Evolutionary conservation across 2,113 vertebrate species (phyloP).

Genomic region (Sceloporus tristichus): DNA sequence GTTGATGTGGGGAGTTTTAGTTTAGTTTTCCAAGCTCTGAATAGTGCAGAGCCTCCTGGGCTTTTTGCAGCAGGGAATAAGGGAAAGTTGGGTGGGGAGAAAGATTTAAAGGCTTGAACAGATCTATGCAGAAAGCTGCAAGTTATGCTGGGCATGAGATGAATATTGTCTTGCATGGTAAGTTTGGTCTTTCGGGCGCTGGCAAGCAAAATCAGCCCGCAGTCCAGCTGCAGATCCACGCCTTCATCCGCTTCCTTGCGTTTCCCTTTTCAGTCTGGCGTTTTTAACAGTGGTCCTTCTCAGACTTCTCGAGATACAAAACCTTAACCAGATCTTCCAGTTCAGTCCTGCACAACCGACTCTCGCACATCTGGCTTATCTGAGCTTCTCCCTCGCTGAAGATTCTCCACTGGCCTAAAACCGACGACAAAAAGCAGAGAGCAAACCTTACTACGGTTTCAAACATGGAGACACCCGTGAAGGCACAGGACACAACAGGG

Average conservation of each 20-base stretch:
- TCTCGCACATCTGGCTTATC: constrained; percentile 85
- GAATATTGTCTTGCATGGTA: constrained; percentile 79
- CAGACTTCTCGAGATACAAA: constrained; percentile 84
- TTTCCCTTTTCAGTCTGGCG: constrained; percentile 62
- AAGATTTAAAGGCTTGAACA: constrained; percentile 74
- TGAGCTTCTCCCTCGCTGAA: constrained; percentile 86
- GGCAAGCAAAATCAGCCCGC: constrained; percentile 80
- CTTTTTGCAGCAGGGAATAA: constrained; percentile 6
- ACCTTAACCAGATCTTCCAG: constrained; percentile 86
- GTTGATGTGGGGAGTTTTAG: too few species aligned
- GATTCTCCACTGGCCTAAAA: constrained; percentile 86
- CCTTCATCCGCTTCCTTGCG: constrained; percentile 56
- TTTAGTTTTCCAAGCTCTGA: background rate
- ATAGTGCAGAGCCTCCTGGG: constrained; percentile 63
- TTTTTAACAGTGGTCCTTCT: constrained; percentile 85
- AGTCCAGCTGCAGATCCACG: constrained; percentile 83
- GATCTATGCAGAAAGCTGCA: constrained; percentile 78
- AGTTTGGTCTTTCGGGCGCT: constrained; percentile 75
- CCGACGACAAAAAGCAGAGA: constrained; percentile 53
- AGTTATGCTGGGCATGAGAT: constrained; percentile 77
- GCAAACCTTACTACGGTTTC: constrained; percentile 9
- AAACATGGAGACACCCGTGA: constrained; percentile 49
- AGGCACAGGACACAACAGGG: constrained; percentile 25
- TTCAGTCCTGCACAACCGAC: constrained; percentile 82
- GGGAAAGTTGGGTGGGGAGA: constrained; percentile 43